Evolutionary conservation across 2,797 vertebrate species (phyloP), one percentile per base, ranked within the genome.

Genomic region (Helicolenus hilgendorfi): DNA sequence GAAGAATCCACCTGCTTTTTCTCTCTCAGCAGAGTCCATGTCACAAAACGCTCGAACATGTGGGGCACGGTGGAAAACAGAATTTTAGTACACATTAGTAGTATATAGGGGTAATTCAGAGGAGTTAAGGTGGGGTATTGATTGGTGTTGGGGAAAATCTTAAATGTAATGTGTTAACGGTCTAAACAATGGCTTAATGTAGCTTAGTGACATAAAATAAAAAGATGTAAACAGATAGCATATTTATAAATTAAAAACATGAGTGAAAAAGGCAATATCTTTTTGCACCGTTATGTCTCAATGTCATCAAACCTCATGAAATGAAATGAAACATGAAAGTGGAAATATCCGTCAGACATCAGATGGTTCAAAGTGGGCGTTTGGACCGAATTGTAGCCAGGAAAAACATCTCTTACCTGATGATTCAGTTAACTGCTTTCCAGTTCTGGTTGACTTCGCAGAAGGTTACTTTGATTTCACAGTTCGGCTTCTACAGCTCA

Each of bases 281-380:
- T 62, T 58, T 63, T 35, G 20, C 60, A 11, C 5, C 0, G 5
- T 36, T 26, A 14, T n/a, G 11, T 60, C 18, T 45, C 27, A 55
- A 27, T 69, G 15, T 56, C 10, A 35, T 11, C 18, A 10, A 81
- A 84, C 11, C 22, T 55, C 0, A 2, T 87, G 70, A 83, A 36
- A 68, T 27, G 8, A 72, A 77, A 77, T 55, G n/a, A 80, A 63
- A 75, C 9, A 1, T 20, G 11, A 56, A 83, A 67, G 55, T 69
- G 67, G 29, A 74, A 81, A 81, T 26, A 67, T 33, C 22, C 2
- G 4, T 75, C 77, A 77, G 60, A 83, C 38, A 56, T 72, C 49
- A 79, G 15, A 63, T 81, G 56, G 29, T 68, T 59, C 36, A 33
- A 78, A 74, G 79, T 67, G 41, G 60, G 18, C 6, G 18, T 35